A percentile compares a stretch with the other conserved stretches of the same genome.
These are phyloP conservation scores for Himalopsyche japonica DNA, from an alignment of 2,888 invertebrate genomes.

Conservation along the genomic window DNA sequence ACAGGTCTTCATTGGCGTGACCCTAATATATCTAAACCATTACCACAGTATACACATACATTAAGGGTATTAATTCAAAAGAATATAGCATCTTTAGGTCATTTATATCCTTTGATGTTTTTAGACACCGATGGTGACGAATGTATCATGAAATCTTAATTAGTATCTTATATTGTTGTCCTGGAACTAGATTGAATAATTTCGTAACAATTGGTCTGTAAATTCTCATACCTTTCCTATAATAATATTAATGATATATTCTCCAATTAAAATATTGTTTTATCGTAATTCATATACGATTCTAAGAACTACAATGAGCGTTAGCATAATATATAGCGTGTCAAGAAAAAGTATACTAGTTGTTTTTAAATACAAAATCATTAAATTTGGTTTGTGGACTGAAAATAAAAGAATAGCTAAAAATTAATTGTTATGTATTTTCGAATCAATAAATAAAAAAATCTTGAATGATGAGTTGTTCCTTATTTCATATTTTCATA, in stretches of 20 bases:
- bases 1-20: conserved; percentile 76
- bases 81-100: conserved; percentile 75
- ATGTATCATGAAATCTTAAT: not conserved
- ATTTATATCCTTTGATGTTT: conserved; percentile 78
- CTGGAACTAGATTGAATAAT: too few relatives aligned
- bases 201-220: too few relatives aligned
- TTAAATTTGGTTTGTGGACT: too few relatives aligned
- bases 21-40: conserved; percentile 69
- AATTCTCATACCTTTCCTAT: too few relatives aligned
- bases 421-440: not conserved
- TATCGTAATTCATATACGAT: too few relatives aligned
- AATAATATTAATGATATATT: too few relatives aligned
- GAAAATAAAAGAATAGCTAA: not conserved
- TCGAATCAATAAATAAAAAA: not conserved
- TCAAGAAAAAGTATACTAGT: too few relatives aligned
- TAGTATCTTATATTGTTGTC: not conserved
- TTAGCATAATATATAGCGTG: too few relatives aligned
- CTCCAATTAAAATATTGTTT: too few relatives aligned
- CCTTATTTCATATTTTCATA: not conserved
- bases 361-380: too few relatives aligned
- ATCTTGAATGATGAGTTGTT: not conserved
- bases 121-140: conserved; percentile 41
- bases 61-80: conserved; percentile 78
- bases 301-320: too few relatives aligned
- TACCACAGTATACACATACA: conserved; percentile 77